Conservation (phyloP, 2,797 vertebrate genomes). For the Gymnodraco acuticeps region DNA sequence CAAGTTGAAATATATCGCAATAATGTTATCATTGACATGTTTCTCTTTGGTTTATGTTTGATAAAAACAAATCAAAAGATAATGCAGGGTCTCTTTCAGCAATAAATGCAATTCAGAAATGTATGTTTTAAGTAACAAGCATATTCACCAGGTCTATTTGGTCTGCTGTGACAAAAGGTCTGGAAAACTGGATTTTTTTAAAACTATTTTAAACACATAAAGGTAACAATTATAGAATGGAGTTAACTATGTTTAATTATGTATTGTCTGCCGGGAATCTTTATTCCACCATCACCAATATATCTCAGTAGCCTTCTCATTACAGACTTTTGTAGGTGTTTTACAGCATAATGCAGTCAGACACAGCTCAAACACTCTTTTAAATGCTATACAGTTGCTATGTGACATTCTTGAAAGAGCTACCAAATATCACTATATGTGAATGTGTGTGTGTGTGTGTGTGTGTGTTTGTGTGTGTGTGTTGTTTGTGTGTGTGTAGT, state of each 20-base stretch:
- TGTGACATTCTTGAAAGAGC: slow-evolving; percentile 26
- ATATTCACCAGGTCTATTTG: neutral
- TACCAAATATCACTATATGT: neutral
- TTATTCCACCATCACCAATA: neutral
- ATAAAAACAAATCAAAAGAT: neutral
- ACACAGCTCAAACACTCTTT: slow-evolving; percentile 43
- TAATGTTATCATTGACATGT: neutral
- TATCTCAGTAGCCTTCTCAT: neutral
- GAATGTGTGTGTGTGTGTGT: neutral
- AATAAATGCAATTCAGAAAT: neutral
- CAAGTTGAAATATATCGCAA: neutral
- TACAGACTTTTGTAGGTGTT: slow-evolving; percentile 1
- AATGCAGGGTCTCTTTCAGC: neutral
- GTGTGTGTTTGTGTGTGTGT: neutral
- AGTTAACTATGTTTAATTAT: neutral
- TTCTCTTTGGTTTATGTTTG: neutral
- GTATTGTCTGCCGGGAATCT: neutral
- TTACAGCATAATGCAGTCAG: slow-evolving; percentile 32
- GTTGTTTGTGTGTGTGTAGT: neutral
- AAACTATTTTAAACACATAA: neutral
- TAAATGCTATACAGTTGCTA: slow-evolving; percentile 43
- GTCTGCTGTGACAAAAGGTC: neutral
- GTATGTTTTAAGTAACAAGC: neutral
- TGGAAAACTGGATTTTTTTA: neutral
- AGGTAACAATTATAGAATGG: neutral